Evolutionary conservation across 2,113 vertebrate genomes (phyloP).

Genomic region (Erythrolamprus reginae): DNA sequence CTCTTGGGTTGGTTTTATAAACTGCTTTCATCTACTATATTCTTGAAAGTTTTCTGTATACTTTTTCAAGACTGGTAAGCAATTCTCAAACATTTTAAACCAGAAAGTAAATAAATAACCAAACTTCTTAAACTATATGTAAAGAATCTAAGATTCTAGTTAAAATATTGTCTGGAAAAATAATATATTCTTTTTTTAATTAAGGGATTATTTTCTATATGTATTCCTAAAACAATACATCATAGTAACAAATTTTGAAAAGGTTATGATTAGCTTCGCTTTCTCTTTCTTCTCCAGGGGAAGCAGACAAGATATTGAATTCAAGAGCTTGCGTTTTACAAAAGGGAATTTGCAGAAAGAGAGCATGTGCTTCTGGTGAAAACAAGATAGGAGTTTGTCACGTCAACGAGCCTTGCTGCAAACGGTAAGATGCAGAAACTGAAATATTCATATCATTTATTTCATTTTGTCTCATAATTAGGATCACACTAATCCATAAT

Average conservation of each 20-base stretch:
- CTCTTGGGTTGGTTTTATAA: not conserved
- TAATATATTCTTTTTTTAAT: not conserved
- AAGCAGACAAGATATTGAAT: not conserved
- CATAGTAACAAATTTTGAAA: not conserved
- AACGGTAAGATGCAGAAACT: not conserved
- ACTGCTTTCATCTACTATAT: not conserved
- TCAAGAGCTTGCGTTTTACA: not conserved
- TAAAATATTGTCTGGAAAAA: not conserved
- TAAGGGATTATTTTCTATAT: not conserved
- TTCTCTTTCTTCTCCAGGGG: not conserved
- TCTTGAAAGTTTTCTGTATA: not conserved
- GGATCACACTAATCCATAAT: not conserved
- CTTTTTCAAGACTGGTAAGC: not conserved
- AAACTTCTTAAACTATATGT: not conserved
- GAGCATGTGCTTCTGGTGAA: not conserved
- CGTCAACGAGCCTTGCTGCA: not conserved
- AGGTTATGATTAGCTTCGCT: not conserved
- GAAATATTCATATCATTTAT: not conserved
- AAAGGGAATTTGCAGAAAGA: not conserved
- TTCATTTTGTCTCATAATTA: not conserved
- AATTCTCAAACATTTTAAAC: not conserved
- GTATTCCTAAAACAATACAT: not conserved
- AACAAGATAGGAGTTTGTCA: not conserved
- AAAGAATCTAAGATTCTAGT: not conserved
- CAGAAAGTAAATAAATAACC: not conserved